These are phyloP conservation scores for Heliothis subflexa DNA, from an alignment of 1,140 invertebrate species.

Conservation along the genomic window DNA sequence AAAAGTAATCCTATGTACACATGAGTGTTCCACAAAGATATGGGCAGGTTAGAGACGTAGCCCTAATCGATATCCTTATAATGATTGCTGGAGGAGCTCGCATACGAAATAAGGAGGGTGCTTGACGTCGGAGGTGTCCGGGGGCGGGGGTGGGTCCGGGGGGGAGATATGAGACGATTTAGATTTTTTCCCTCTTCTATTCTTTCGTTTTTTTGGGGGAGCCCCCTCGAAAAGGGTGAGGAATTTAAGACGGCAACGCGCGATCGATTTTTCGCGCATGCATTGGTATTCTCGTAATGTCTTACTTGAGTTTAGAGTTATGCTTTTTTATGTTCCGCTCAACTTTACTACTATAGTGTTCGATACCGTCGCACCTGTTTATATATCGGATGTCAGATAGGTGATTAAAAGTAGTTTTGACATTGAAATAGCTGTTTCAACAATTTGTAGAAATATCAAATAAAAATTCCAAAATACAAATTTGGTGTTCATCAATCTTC, in stretches of 20 bases:
- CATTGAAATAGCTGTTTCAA: neutral
- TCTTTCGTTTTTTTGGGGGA: constrained; percentile 85
- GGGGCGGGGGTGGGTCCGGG: constrained; percentile 59
- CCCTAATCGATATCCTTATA: constrained; percentile 85
- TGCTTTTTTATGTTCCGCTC: constrained; percentile 65
- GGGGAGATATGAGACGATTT: constrained; percentile 86
- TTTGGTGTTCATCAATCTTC: neutral
- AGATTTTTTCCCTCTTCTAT: constrained; percentile 86
- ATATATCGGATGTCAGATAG: too few relatives aligned
- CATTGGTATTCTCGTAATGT: constrained; percentile 86
- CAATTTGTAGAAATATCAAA: too few relatives aligned
- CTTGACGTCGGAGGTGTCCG: constrained; percentile 79
- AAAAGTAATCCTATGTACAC: constrained; percentile 64
- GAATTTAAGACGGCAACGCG: constrained; percentile 82
- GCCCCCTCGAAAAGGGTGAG: constrained; percentile 84
- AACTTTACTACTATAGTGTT: neutral
- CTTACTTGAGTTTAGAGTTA: constrained; percentile 85
- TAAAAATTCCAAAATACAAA: too few relatives aligned
- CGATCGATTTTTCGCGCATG: constrained; percentile 85
- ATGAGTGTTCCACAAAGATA: constrained; percentile 79
- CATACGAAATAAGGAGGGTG: constrained; percentile 86
- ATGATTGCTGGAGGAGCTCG: constrained; percentile 85
- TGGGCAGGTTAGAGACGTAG: constrained; percentile 82
- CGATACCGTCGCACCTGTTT: neutral
- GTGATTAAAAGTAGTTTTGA: neutral